Evolutionary conservation across 2,113 vertebrate species (phyloP).

Genomic region (Boleophthalmus pectinirostris): DNA sequence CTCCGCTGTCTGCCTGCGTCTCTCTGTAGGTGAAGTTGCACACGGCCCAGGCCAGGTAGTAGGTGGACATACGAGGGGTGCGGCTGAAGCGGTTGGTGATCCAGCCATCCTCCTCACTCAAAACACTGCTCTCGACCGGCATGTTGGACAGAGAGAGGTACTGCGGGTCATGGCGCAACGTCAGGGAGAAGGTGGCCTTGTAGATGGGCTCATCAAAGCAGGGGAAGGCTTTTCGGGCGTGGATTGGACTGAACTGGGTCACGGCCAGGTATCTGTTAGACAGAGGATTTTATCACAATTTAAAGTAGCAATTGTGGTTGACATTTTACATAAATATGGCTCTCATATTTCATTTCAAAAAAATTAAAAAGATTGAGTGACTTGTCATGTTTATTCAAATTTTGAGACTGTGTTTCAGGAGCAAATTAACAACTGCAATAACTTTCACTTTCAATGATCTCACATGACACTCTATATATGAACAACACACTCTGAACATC

Average conservation of each 20-base stretch:
- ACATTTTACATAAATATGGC: too few relatives aligned
- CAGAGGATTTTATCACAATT: slow-evolving; percentile 7
- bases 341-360: too few relatives aligned
- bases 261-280: slow-evolving; percentile 87
- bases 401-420: too few relatives aligned
- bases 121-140: slow-evolving; percentile 87
- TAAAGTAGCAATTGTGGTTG: too few relatives aligned
- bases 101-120: slow-evolving; percentile 90
- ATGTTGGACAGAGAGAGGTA: slow-evolving; percentile 97
- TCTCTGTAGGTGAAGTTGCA: slow-evolving; percentile 96
- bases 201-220: slow-evolving; percentile 98
- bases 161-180: slow-evolving; percentile 88
- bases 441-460: too few relatives aligned
- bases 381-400: too few relatives aligned
- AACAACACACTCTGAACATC: too few relatives aligned
- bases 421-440: too few relatives aligned
- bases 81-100: slow-evolving; percentile 89
- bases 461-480: too few relatives aligned
- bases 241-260: slow-evolving; percentile 95
- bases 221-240: slow-evolving; percentile 96
- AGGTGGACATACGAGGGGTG: slow-evolving; percentile 97
- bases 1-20: slow-evolving; percentile 84
- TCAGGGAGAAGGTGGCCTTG: slow-evolving; percentile 96
- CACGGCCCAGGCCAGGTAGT: slow-evolving; percentile 96
- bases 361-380: too few relatives aligned